Conservation (phyloP, 2,797 vertebrate genomes). For the Gallinago nigripennis region DNA sequence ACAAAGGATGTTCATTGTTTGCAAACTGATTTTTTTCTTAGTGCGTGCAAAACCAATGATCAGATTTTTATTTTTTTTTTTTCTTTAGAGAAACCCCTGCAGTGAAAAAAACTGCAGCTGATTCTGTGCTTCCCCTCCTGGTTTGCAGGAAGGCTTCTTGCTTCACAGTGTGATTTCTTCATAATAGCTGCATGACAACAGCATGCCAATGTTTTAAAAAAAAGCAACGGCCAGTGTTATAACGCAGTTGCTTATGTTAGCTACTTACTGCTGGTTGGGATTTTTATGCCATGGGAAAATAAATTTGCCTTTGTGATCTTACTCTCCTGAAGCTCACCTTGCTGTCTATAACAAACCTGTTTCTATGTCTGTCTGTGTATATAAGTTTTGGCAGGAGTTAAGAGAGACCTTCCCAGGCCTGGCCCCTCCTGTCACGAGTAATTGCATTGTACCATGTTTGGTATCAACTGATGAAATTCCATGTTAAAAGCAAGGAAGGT, state of each 20-base stretch:
- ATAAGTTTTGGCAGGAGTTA: background rate
- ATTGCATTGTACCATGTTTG: background rate
- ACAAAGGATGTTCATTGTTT: slow-evolving; percentile 83
- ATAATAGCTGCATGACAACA: slow-evolving; percentile 60
- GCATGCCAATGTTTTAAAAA: slow-evolving; percentile 61
- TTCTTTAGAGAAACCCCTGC: slow-evolving; percentile 57
- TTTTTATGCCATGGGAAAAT: slow-evolving; percentile 5
- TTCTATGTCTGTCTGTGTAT: background rate
- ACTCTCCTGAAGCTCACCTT: background rate
- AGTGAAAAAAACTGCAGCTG: slow-evolving; percentile 64
- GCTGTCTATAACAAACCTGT: background rate
- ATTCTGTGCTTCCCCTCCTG: slow-evolving; percentile 51
- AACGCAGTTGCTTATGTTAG: slow-evolving; percentile 1
- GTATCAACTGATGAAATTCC: background rate
- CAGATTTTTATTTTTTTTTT: slow-evolving; percentile 25
- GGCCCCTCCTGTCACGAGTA: background rate
- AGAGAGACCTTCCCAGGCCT: background rate
- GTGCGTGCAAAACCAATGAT: slow-evolving; percentile 55
- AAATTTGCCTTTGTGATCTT: background rate
- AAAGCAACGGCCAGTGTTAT: slow-evolving; percentile 51
- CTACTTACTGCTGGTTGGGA: background rate
- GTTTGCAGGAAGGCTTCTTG: slow-evolving; percentile 68
- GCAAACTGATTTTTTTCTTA: slow-evolving; percentile 76
- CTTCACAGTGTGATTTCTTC: slow-evolving; percentile 72
- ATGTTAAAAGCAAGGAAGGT: background rate